Base-by-base conservation (phyloP, 2,888 invertebrate species). In the Cryptosula pallasiana region DNA sequence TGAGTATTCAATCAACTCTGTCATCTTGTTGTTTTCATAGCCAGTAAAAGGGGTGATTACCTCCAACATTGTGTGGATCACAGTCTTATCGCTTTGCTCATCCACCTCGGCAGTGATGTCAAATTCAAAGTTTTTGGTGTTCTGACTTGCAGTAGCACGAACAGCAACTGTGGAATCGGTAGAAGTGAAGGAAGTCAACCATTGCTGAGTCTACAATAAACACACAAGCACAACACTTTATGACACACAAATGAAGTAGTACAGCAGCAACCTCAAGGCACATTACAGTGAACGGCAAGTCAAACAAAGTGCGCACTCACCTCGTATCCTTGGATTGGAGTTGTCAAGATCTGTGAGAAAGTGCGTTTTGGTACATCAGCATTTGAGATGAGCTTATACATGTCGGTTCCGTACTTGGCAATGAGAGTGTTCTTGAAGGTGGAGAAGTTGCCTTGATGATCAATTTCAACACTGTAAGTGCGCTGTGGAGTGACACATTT, bases 1-100 rank as follows among this genome's bases (percentile, higher is more conserved):
- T 16, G 35, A 57, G 16, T 29, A 29, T n/a, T 57, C 34, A 57
- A 35, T 69, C 55, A n/a, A 57, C 45, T 69, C 55, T 23, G 32
- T 27, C 23, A 73, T 25, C 3, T 35, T 36, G 45, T 71, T 73
- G 1, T 55, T 69, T 57, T 69, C 72, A 32, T 57, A 73, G 20
- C 55, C 71, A 27, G 69, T 45, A 25, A 57, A 35, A 2, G 71
- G 71, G 16, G 71, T 71, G 35, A 54, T 23, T 16, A 71, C 25
- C 71, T 71, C 35, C 25, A 71, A 16, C n/a, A 20, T 20, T 1
- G 23, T 25, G 27, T 32, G 13, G 55, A 27, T 20, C n/a, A 54
- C 27, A 16, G n/a, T 54, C 71, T 54, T 71, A 35, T 36, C 23
- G 54, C 23, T 27, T 25, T 71, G 13, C 32, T n/a, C 16, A 25